phyloP scores from a whole-genome alignment of 2,888 invertebrate genomes.

The Arenicola marina region DNA sequence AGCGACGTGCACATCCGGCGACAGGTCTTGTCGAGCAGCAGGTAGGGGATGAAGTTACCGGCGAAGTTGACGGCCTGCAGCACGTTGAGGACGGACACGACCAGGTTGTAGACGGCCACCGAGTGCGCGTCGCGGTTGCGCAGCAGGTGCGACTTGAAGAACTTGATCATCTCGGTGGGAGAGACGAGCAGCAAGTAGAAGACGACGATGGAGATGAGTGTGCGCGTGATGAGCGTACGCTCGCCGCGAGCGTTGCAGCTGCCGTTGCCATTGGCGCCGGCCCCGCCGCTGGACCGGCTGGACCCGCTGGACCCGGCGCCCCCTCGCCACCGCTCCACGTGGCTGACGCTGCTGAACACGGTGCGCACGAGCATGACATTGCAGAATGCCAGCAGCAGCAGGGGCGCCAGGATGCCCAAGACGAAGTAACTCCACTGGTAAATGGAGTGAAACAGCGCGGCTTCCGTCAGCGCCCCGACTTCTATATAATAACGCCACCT shows the following conservation, averaged over 20 bases:
- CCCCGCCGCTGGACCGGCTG: too few relatives aligned
- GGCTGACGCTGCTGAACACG: neutral
- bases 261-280: too few relatives aligned
- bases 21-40: neutral
- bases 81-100: neutral
- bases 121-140: neutral
- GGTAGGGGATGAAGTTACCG: conserved; percentile 2
- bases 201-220: neutral
- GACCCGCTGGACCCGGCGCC: too few relatives aligned
- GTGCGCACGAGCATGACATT: neutral
- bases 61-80: conserved; percentile 1
- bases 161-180: neutral
- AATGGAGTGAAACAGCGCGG: too few relatives aligned
- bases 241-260: too few relatives aligned
- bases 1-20: too few relatives aligned
- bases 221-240: neutral
- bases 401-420: neutral
- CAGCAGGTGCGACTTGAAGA: neutral
- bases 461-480: neutral
- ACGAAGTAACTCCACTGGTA: conserved; percentile 1
- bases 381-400: neutral
- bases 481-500: too few relatives aligned
- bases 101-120: neutral
- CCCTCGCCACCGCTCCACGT: neutral
- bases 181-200: conserved; percentile 5